Conservation (phyloP, 1,140 invertebrate species). For the Drosophila trapezifrons region DNA sequence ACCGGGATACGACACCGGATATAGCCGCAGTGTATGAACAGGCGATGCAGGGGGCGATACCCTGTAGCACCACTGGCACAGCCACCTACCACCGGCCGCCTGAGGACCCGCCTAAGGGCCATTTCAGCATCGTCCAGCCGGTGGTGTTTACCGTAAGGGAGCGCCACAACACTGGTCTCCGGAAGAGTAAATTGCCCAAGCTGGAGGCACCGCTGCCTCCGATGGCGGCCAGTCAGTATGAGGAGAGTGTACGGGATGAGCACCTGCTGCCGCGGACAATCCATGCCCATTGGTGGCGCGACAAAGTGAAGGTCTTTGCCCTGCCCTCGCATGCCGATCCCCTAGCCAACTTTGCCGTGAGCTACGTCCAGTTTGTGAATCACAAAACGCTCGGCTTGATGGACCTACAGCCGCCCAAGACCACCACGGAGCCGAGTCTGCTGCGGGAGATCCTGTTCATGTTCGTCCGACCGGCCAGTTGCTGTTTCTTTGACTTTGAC, state of each 20-base stretch:
- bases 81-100: constrained; percentile 9
- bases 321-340: constrained; percentile 4
- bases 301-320: constrained; percentile 26
- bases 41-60: not conserved
- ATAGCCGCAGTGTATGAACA: constrained; percentile 2
- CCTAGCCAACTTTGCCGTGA: constrained; percentile 61
- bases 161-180: not conserved
- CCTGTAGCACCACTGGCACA: not conserved
- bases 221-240: not conserved
- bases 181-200: not conserved
- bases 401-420: constrained; percentile 42
- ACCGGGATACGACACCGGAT: no score
- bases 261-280: constrained; percentile 9
- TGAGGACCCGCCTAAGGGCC: not conserved
- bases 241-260: not conserved
- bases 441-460: constrained; percentile 79
- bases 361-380: constrained; percentile 49
- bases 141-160: not conserved
- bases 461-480: constrained; percentile 64
- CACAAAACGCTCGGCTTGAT: constrained; percentile 16
- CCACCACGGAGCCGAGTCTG: constrained; percentile 60
- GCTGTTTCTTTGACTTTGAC: constrained; percentile 69
- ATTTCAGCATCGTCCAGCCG: constrained; percentile 19
- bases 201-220: constrained; percentile 16
- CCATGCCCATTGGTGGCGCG: constrained; percentile 65